Evolutionary conservation across 2,888 invertebrate species (phyloP).

Genomic region (Folsomia candida): DNA sequence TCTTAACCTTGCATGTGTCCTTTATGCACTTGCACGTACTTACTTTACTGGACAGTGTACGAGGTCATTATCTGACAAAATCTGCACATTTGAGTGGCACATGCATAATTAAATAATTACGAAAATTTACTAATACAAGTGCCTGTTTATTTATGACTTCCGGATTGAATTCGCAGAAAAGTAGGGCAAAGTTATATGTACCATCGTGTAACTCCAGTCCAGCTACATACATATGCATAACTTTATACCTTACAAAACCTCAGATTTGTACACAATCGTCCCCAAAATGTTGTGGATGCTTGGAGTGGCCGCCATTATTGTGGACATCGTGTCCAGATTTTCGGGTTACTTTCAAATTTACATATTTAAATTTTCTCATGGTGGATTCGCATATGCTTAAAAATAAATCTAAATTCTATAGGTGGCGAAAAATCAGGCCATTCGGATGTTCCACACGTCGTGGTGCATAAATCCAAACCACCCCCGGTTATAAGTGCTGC

Average conservation of each 20-base stretch:
- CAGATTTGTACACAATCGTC: too few relatives aligned
- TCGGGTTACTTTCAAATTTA: not conserved
- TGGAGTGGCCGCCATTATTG: constrained; percentile 4
- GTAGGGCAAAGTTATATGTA: too few relatives aligned
- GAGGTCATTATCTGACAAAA: too few relatives aligned
- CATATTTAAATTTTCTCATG: not conserved
- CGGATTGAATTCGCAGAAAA: too few relatives aligned
- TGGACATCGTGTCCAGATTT: constrained; percentile 6
- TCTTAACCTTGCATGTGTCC: too few relatives aligned
- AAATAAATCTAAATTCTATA: too few relatives aligned
- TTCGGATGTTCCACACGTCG: not conserved
- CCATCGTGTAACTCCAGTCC: not conserved
- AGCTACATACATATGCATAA: not conserved
- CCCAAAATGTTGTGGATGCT: constrained; percentile 16
- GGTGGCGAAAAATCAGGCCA: not conserved
- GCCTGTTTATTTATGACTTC: too few relatives aligned
- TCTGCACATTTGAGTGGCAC: too few relatives aligned
- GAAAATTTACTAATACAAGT: too few relatives aligned
- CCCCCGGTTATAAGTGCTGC: not conserved
- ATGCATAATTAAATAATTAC: not conserved
- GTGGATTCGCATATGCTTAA: too few relatives aligned
- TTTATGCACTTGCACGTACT: too few relatives aligned
- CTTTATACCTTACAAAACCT: not conserved
- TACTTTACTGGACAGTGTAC: too few relatives aligned
- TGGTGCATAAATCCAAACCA: not conserved